phyloP scores from a whole-genome alignment of 2,113 vertebrate species.

The Elephas maximus region DNA sequence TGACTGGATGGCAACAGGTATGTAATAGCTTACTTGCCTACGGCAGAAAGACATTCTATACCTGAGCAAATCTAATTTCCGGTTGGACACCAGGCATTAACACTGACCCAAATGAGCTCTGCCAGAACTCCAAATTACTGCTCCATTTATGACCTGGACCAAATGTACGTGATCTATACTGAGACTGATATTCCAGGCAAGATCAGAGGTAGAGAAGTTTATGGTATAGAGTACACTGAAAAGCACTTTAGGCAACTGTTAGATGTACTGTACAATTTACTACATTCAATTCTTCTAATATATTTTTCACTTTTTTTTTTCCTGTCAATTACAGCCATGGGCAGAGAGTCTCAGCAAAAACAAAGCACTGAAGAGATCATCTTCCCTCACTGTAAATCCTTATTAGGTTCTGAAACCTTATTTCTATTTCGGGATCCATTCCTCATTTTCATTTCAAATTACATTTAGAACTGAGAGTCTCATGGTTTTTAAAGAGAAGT shows the following conservation, averaged over 20 bases:
- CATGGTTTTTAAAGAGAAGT: background rate
- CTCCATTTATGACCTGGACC: background rate
- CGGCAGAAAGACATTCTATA: background rate
- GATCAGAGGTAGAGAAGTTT: conserved; percentile 17
- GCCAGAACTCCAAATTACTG: background rate
- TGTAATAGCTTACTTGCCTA: background rate
- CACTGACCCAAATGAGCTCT: background rate
- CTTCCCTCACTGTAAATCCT: background rate
- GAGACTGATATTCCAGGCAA: conserved; percentile 36
- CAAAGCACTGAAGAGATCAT: background rate
- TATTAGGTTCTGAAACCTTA: conserved; percentile 50
- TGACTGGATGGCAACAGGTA: too few relatives aligned
- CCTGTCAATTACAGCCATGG: background rate
- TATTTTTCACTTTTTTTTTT: background rate
- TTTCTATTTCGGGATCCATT: conserved; percentile 58
- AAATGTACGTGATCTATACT: background rate
- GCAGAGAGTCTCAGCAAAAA: background rate
- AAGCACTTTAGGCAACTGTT: background rate
- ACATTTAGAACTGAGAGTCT: conserved; percentile 22
- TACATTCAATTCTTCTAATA: background rate
- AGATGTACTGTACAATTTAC: background rate
- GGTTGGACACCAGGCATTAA: background rate
- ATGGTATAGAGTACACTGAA: background rate
- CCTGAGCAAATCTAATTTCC: background rate
- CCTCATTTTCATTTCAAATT: conserved; percentile 67